Evolutionary conservation across 2,888 invertebrate species (phyloP).

Genomic region (Eupithecia centaureata): DNA sequence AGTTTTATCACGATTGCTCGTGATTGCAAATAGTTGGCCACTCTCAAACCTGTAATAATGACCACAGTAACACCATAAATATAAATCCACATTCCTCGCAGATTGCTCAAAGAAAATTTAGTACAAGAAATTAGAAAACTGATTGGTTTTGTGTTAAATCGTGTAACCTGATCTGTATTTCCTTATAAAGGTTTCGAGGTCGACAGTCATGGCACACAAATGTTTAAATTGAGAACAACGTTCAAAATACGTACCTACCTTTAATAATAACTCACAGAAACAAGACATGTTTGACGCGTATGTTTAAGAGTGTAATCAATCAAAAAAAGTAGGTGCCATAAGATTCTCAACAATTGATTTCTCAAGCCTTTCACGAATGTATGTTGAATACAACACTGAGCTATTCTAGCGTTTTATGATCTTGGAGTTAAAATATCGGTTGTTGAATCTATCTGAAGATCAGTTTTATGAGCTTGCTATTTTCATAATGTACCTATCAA

Average conservation of each 20-base stretch:
- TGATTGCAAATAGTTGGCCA: constrained; percentile 27
- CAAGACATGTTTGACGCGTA: constrained; percentile 49
- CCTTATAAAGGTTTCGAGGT: constrained; percentile 66
- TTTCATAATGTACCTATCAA: constrained; percentile 46
- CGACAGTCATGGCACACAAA: constrained; percentile 63
- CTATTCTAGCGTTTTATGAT: constrained; percentile 46
- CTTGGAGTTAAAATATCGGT: constrained; percentile 41
- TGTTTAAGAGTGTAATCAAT: constrained; percentile 43
- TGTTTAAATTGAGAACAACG: constrained; percentile 57
- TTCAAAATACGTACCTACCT: too few species aligned
- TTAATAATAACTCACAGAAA: constrained; percentile 48
- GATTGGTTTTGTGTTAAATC: constrained; percentile 63
- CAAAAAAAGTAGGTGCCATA: constrained; percentile 33
- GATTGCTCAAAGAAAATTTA: constrained; percentile 40
- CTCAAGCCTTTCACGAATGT: constrained; percentile 32
- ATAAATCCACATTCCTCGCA: constrained; percentile 13
- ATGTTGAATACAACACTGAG: constrained; percentile 32
- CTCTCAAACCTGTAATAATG: constrained; percentile 19
- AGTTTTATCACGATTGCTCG: constrained; percentile 31
- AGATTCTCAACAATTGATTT: constrained; percentile 38
- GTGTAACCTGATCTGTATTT: constrained; percentile 61
- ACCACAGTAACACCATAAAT: constrained; percentile 22
- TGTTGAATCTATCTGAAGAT: constrained; percentile 41
- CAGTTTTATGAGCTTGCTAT: constrained; percentile 46
- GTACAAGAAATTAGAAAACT: constrained; percentile 47